Percentiles rank a stretch among this genome's conserved stretches.
phyloP scores from a whole-genome alignment of 92 coral and sea anemone genomes.

The Epizoanthus ramosus region DNA sequence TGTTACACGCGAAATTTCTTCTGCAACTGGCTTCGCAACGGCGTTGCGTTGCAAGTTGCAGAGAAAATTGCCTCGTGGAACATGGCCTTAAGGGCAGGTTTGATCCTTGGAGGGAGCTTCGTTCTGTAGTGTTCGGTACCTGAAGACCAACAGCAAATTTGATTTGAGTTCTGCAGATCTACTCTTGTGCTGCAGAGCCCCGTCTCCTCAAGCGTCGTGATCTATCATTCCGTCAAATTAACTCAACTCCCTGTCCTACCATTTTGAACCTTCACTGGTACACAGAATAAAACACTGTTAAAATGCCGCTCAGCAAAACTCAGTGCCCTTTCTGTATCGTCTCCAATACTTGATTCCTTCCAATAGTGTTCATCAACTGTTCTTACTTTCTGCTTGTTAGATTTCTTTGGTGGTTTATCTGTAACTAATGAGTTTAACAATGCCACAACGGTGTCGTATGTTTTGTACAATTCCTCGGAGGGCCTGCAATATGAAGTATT shows the following conservation, averaged over 20 bases:
- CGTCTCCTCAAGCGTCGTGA: too few species aligned
- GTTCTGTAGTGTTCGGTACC: too few species aligned
- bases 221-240: not conserved
- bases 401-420: slow-evolving; percentile 42
- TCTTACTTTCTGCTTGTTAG: slow-evolving; percentile 49
- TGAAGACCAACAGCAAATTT: too few species aligned
- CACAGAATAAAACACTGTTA: slow-evolving; percentile 24
- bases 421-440: slow-evolving; percentile 56
- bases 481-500: slow-evolving; percentile 47
- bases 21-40: too few species aligned
- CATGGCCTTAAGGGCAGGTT: too few species aligned
- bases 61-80: too few species aligned
- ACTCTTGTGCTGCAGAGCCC: too few species aligned
- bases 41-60: too few species aligned
- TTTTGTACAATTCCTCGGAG: slow-evolving; percentile 67
- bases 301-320: slow-evolving; percentile 55
- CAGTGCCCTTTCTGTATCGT: slow-evolving; percentile 47
- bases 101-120: too few species aligned
- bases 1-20: too few species aligned
- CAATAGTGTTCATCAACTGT: slow-evolving; percentile 41
- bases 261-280: slow-evolving; percentile 25
- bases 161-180: too few species aligned
- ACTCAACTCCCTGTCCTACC: not conserved
- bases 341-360: slow-evolving; percentile 47
- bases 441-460: slow-evolving; percentile 65